A percentile compares a stretch with the other conserved stretches of the same genome.
phyloP scores from a whole-genome alignment of 2,888 invertebrate genomes.

The Eristalis arbustorum region DNA sequence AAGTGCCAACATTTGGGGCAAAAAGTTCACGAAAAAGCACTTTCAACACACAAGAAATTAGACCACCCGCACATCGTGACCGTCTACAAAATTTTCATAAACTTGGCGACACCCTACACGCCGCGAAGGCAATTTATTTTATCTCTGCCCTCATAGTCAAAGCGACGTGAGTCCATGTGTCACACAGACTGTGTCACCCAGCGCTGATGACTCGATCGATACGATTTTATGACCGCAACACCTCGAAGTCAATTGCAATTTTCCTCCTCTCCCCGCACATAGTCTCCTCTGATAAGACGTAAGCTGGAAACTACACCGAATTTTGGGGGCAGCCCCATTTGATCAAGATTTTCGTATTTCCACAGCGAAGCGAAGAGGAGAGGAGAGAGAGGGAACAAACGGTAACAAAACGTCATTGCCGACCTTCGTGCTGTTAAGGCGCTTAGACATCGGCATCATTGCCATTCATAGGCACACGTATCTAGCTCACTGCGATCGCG shows the following conservation, averaged over 20 bases:
- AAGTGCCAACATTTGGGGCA: not conserved
- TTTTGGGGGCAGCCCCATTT: not conserved
- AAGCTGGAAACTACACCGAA: not conserved
- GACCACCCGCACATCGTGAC: not conserved
- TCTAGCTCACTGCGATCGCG: not conserved
- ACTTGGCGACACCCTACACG: not conserved
- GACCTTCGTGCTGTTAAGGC: not conserved
- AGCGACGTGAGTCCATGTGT: not conserved
- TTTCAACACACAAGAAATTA: not conserved
- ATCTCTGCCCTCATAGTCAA: not conserved
- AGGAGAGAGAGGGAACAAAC: not conserved
- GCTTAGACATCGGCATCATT: not conserved
- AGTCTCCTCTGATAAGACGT: not conserved
- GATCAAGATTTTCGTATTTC: not conserved
- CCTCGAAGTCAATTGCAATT: not conserved
- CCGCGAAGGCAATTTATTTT: not conserved
- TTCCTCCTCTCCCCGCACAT: not conserved
- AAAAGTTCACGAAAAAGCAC: not conserved
- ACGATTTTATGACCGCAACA: not conserved
- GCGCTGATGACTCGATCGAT: not conserved
- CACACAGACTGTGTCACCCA: not conserved
- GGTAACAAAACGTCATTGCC: not conserved
- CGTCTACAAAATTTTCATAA: not conserved
- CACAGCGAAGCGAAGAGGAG: not conserved
- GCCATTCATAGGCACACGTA: slow-evolving; percentile 3